Conservation (phyloP, 2,113 vertebrate genomes). For the Daboia siamensis region DNA sequence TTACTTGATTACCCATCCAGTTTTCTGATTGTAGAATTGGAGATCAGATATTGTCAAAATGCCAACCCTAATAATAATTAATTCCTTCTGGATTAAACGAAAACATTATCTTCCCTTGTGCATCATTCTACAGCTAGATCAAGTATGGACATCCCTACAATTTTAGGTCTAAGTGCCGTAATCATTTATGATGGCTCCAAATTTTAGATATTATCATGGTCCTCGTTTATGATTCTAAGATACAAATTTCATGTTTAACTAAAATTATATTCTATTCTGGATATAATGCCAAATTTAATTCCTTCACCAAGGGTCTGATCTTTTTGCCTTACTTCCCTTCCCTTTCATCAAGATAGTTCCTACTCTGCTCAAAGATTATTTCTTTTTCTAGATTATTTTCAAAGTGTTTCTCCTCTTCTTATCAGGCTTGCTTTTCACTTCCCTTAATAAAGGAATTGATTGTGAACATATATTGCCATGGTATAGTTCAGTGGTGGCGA, state of each 20-base stretch:
- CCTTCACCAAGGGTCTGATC: neutral
- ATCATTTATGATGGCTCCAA: conserved; percentile 75
- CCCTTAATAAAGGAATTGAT: neutral
- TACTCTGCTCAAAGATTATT: neutral
- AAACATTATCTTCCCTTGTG: conserved; percentile 28
- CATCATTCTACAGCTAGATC: conserved; percentile 51
- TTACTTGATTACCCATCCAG: neutral
- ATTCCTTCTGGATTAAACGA: conserved; percentile 11
- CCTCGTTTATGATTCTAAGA: conserved; percentile 70
- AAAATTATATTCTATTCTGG: conserved; percentile 76
- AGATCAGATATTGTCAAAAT: neutral
- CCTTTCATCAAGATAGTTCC: neutral
- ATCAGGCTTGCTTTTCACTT: neutral
- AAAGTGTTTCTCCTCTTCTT: neutral
- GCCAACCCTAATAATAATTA: neutral
- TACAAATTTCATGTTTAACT: conserved; percentile 82
- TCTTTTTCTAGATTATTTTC: neutral
- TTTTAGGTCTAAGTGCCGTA: conserved; percentile 70
- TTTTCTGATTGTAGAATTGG: neutral
- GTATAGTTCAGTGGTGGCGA: neutral
- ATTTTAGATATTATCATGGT: conserved; percentile 74
- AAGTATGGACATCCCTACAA: conserved; percentile 58
- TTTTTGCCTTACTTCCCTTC: neutral
- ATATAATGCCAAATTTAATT: neutral
- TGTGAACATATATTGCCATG: neutral